Conservation (phyloP, 2,113 vertebrate genomes). For the Marcusenius ussheri region DNA sequence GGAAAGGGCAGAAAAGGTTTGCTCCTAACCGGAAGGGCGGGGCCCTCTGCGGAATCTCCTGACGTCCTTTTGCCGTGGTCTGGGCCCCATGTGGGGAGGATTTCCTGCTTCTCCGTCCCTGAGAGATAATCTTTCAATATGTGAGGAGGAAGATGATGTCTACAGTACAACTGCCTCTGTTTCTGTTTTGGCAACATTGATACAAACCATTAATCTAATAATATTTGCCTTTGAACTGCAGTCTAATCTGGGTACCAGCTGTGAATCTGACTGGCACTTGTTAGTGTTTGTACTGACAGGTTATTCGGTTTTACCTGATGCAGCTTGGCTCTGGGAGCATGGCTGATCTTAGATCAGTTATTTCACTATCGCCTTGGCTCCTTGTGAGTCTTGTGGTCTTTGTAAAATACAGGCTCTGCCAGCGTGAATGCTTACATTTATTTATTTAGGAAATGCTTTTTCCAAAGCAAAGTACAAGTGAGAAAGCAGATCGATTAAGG, state of each 20-base stretch:
- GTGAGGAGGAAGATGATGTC: not conserved
- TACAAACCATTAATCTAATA: not conserved
- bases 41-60: not conserved
- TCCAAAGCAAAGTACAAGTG: not conserved
- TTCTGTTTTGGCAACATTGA: not conserved
- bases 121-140: not conserved
- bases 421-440: not conserved
- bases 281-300: not conserved
- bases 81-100: not conserved
- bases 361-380: not conserved
- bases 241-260: not conserved
- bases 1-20: constrained; percentile 33
- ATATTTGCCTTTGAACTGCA: not conserved
- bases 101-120: not conserved
- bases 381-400: not conserved
- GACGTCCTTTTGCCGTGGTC: not conserved
- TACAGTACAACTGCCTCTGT: not conserved
- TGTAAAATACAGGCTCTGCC: not conserved
- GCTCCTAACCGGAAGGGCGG: not conserved
- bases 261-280: not conserved
- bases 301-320: not conserved
- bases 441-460: not conserved
- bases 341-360: not conserved
- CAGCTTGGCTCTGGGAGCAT: not conserved
- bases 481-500: not conserved